A percentile compares a stretch with the other conserved stretches of the same genome.
Evolutionary conservation across 2,888 invertebrate species (phyloP).

Genomic region (Clunio marinus): DNA sequence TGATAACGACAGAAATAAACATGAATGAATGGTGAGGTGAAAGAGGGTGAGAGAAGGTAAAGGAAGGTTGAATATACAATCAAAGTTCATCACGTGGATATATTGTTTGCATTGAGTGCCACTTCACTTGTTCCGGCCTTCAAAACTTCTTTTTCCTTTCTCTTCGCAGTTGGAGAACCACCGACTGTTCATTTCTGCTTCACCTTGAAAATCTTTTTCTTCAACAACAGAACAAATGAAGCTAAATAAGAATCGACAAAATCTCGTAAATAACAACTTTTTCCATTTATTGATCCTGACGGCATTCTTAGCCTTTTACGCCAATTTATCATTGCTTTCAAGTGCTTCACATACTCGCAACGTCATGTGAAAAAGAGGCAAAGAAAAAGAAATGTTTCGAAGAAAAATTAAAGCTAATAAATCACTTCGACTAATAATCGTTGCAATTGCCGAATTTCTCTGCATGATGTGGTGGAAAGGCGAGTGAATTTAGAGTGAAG

Average conservation of each 20-base stretch:
- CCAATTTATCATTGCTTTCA: constrained; percentile 28
- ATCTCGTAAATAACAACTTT: constrained; percentile 34
- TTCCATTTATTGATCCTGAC: constrained; percentile 35
- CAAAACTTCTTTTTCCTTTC: background rate
- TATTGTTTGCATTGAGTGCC: background rate
- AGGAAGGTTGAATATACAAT: background rate
- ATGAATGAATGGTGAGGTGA: background rate
- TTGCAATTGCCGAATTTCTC: constrained; percentile 22
- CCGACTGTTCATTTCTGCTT: too few relatives aligned
- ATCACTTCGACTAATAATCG: constrained; percentile 34
- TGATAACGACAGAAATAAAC: background rate
- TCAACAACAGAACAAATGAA: too few relatives aligned
- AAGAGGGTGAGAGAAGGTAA: background rate
- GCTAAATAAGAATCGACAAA: background rate
- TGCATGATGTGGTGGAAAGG: background rate
- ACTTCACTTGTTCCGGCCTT: background rate
- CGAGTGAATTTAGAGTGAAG: background rate
- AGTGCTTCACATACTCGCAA: background rate
- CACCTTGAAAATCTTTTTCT: background rate
- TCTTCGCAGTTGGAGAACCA: too few relatives aligned
- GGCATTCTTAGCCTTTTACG: background rate
- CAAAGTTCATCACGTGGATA: constrained; percentile 3
- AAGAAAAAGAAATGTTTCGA: background rate
- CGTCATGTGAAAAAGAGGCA: background rate
- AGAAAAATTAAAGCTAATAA: constrained; percentile 33